These are phyloP conservation scores for Caloenas nicobarica DNA, from an alignment of 2,113 vertebrate species.

Conservation along the genomic window DNA sequence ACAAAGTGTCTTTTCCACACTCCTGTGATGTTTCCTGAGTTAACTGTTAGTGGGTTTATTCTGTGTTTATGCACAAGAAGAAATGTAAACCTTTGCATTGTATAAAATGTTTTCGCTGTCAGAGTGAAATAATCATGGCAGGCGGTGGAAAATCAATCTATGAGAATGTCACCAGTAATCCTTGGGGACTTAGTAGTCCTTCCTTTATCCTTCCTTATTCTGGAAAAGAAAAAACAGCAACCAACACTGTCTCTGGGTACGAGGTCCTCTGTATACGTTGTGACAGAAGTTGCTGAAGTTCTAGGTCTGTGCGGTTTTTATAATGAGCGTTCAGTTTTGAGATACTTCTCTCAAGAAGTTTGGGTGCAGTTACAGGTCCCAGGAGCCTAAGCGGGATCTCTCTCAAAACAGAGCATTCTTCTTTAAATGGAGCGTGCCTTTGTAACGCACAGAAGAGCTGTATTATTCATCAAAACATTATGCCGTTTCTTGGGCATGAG, in stretches of 20 bases:
- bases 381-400: not conserved
- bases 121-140: not conserved
- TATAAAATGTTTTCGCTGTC: not conserved
- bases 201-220: not conserved
- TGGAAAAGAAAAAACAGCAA: not conserved
- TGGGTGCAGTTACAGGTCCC: not conserved
- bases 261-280: not conserved
- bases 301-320: not conserved
- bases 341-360: not conserved
- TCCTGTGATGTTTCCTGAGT: not conserved
- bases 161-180: not conserved
- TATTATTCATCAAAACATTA: not conserved
- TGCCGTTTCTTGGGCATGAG: not conserved
- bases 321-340: rapidly evolving
- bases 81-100: not conserved
- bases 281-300: not conserved
- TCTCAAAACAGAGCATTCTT: not conserved
- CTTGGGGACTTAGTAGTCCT: not conserved
- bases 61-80: not conserved
- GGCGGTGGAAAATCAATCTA: not conserved
- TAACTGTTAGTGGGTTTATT: not conserved
- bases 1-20: not conserved
- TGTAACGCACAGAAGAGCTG: not conserved
- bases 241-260: not conserved
- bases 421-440: not conserved